Conservation (phyloP, 1,140 invertebrate species). For the Brachionus asplanchnoidis region DNA sequence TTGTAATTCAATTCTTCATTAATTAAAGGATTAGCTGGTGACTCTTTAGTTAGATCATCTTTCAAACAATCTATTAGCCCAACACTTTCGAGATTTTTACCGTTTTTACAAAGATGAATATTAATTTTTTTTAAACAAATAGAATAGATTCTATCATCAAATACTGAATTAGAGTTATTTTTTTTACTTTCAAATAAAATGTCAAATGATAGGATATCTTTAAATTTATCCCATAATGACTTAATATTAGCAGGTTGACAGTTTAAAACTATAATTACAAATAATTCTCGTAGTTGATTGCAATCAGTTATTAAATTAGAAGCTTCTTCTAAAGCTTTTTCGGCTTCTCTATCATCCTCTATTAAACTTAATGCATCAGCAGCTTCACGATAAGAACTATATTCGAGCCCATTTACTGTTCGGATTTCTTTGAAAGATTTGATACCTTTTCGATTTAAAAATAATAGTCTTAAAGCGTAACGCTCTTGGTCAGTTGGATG, state of each 20-base stretch:
- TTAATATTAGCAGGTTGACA: conserved; percentile 9
- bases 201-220: background rate
- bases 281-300: background rate
- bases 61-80: background rate
- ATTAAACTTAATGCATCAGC: background rate
- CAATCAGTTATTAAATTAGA: background rate
- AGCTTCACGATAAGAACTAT: background rate
- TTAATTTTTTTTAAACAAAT: background rate
- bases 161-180: background rate
- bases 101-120: background rate
- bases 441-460: background rate
- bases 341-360: background rate
- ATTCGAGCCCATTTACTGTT: background rate
- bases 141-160: background rate
- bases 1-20: background rate
- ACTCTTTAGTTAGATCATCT: background rate
- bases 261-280: background rate
- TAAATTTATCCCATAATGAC: background rate
- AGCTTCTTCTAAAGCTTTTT: background rate
- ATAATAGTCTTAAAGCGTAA: background rate
- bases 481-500: background rate
- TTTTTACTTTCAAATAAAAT: background rate
- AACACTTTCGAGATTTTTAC: background rate
- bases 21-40: background rate
- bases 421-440: background rate